Evolutionary conservation across 2,797 vertebrate species (phyloP), one percentile per base, ranked within the genome.

Genomic region (Vultur gryphus): DNA sequence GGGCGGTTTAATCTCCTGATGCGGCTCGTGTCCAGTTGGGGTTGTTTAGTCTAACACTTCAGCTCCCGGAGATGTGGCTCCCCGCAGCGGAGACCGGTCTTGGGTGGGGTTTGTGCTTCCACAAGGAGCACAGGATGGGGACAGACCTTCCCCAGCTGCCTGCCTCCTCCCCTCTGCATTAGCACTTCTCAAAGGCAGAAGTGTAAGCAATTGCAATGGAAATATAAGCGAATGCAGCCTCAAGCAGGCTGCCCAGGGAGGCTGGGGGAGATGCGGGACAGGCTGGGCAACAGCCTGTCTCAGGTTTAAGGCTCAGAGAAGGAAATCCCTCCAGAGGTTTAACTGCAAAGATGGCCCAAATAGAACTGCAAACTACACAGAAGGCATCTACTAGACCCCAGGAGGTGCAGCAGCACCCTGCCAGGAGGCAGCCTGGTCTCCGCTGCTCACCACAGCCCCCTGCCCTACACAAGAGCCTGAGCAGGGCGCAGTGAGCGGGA

Each of bases 391-490:
- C 21, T 16, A 44, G 52, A 62, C 8, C 52, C 19, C 24, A 14
- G 31, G 25, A 81, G 41, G 51, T 57, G 59, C 46, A 25, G 85
- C 55, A 85, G 76, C 16, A 51, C 18, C 20, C 35, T 72, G 48
- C 39, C 58, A 37, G 51, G 46, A 55, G 28, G 28, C 31, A 86
- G 57, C 58, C 39, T 62, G 67, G 2, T 76, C 52, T 51, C 41
- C 24, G 7, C 5, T 3, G 3, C 46, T 61, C 7, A 6, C 61
- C 7, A 0, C 5, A 6, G n/a, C 4, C 20, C 31, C 33, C 21
- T 65, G 57, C 15, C 72, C 91, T 37, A 7, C 39, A 11, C 5
- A 9, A 8, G 28, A 77, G 17, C 26, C 69, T 55, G 52, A 89
- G 77, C 76, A 46, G 37, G 31, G 49, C 13, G 5, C 87, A 80